phyloP scores from a whole-genome alignment of 2,888 invertebrate species.

The Microctonus aethiopoides region DNA sequence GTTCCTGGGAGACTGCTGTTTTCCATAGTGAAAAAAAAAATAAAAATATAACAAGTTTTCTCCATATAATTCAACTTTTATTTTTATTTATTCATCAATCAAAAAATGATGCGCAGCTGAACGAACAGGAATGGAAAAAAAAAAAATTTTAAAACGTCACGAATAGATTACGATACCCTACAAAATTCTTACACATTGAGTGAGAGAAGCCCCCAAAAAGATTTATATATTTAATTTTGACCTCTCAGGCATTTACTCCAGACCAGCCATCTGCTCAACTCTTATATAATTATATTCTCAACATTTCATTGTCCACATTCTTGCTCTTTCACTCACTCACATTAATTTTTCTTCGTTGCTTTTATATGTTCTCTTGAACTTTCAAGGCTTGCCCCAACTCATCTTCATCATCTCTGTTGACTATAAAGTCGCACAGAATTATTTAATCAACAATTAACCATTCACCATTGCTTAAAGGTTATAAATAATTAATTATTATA shows the following conservation, averaged over 20 bases:
- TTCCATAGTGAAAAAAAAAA: no score
- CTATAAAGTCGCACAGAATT: neutral
- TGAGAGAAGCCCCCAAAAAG: conserved; percentile 17
- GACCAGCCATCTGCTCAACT: conserved; percentile 6
- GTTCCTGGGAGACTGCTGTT: conserved; percentile 3
- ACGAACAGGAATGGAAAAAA: neutral
- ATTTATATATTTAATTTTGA: conserved; percentile 7
- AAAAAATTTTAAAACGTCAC: neutral
- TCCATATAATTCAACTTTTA: neutral
- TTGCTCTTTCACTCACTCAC: neutral
- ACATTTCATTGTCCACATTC: neutral
- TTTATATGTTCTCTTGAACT: neutral
- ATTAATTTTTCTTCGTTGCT: neutral
- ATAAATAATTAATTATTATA: neutral
- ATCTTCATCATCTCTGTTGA: neutral
- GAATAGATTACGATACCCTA: conserved; percentile 26
- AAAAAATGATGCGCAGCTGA: neutral
- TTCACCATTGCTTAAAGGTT: neutral
- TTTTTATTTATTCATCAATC: neutral
- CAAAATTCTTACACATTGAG: neutral
- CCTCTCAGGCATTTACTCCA: conserved; percentile 5
- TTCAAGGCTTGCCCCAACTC: neutral
- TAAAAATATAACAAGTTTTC: neutral
- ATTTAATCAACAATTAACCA: neutral
- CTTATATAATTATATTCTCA: conserved; percentile 3